A percentile compares a stretch with the other conserved stretches of the same genome.
phyloP scores from a whole-genome alignment of 2,888 invertebrate species.

The Gari tellinella region DNA sequence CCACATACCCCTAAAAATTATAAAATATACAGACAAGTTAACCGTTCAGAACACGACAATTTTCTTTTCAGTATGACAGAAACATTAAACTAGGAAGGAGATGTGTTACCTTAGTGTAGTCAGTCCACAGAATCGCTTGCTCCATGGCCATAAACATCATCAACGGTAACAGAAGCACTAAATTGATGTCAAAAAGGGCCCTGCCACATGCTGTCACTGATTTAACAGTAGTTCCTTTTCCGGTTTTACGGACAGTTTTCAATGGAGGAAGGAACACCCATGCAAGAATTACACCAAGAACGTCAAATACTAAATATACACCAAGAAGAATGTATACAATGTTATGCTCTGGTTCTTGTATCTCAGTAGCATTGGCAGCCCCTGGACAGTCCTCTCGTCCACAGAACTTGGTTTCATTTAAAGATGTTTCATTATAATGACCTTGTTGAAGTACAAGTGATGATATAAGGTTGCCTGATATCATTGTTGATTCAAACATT shows the following conservation, averaged over 20 bases:
- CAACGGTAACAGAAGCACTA: slow-evolving; percentile 78
- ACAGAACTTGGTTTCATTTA: slow-evolving; percentile 48
- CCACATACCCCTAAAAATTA: no score
- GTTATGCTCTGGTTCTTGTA: slow-evolving; percentile 65
- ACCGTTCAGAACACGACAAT: no score
- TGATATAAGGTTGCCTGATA: slow-evolving; percentile 80
- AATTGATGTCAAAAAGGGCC: slow-evolving; percentile 61
- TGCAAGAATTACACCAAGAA: slow-evolving; percentile 73
- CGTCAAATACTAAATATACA: slow-evolving; percentile 70
- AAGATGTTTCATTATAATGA: slow-evolving; percentile 42
- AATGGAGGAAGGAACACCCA: slow-evolving; percentile 68
- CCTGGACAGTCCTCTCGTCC: slow-evolving; percentile 72
- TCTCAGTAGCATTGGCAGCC: slow-evolving; percentile 51
- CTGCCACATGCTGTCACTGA: slow-evolving; percentile 65
- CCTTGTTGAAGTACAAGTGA: slow-evolving; percentile 74
- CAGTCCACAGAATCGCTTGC: slow-evolving; percentile 78
- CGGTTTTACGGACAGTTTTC: slow-evolving; percentile 40
- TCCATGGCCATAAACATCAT: slow-evolving; percentile 79
- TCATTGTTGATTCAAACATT: slow-evolving; percentile 77
- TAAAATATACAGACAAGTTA: no score
- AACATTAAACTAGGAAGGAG: no score
- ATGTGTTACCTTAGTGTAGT: slow-evolving; percentile 82
- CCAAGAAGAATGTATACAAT: slow-evolving; percentile 75
- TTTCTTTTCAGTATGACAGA: no score
- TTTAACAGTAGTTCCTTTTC: slow-evolving; percentile 40